Evolutionary conservation across 2,888 invertebrate species (phyloP).

Genomic region (Microctonus hyperodae): DNA sequence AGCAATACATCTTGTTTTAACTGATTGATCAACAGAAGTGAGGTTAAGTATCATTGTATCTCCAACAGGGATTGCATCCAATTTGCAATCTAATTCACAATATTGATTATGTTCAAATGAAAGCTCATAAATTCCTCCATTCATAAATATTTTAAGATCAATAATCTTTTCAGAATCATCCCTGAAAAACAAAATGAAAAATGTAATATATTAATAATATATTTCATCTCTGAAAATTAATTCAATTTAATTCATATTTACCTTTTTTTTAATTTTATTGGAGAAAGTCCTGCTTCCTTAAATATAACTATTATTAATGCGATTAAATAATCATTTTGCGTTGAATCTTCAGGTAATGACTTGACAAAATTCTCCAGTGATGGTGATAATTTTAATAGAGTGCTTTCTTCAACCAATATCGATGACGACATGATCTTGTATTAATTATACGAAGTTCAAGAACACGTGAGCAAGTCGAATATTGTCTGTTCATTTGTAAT

Average conservation of each 20-base stretch:
- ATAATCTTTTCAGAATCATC: conserved; percentile 24
- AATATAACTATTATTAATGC: conserved; percentile 50
- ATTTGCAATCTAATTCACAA: conserved; percentile 45
- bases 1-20: conserved; percentile 38
- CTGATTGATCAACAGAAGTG: conserved; percentile 35
- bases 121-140: conserved; percentile 43
- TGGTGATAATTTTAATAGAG: conserved; percentile 41
- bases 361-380: conserved; percentile 41
- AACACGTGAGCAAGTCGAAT: not conserved
- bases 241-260: conserved; percentile 23
- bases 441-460: not conserved
- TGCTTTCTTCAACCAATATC: conserved; percentile 52
- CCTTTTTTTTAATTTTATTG: conserved; percentile 27
- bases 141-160: conserved; percentile 44
- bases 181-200: conserved; percentile 2
- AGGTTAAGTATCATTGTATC: conserved; percentile 54
- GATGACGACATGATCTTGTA: conserved; percentile 28
- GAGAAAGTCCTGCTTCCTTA: conserved; percentile 49
- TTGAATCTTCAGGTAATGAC: conserved; percentile 41
- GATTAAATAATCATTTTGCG: conserved; percentile 52
- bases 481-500: not conserved
- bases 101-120: conserved; percentile 38
- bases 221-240: not conserved
- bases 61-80: conserved; percentile 52
- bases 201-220: not conserved